These are phyloP conservation scores for Apostichopus japonicus DNA, from an alignment of 35 echinoderm and acorn worm species.

Conservation along the genomic window DNA sequence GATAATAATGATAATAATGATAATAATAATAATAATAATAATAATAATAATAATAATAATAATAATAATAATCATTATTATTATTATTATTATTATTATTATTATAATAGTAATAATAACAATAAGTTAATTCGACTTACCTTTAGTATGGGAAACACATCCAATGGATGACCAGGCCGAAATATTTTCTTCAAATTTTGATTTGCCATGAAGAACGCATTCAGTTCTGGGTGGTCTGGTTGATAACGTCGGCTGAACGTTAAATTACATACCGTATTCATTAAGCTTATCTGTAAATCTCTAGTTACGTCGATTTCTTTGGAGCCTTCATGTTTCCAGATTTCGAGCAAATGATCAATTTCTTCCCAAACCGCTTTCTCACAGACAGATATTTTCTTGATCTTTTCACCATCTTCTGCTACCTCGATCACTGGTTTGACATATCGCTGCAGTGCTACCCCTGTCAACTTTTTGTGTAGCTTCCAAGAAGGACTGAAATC, in stretches of 20 bases:
- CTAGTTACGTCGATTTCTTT: constrained; percentile 34
- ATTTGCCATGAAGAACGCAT: constrained; percentile 65
- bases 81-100: too few relatives aligned
- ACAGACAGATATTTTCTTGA: constrained; percentile 7
- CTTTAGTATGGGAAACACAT: constrained; percentile 76
- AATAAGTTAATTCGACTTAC: constrained; percentile 27
- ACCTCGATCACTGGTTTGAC: constrained; percentile 18
- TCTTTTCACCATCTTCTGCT: background rate
- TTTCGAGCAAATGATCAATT: constrained; percentile 25
- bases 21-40: too few relatives aligned
- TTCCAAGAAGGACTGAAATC: constrained; percentile 72
- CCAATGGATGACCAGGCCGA: constrained; percentile 69
- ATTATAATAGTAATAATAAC: too few relatives aligned
- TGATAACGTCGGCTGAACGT: constrained; percentile 77
- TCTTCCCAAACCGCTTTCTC: constrained; percentile 62
- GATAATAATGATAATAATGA: too few relatives aligned
- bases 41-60: too few relatives aligned
- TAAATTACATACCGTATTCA: constrained; percentile 73
- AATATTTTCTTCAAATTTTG: constrained; percentile 76
- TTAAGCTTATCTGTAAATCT: constrained; percentile 51
- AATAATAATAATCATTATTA: too few relatives aligned
- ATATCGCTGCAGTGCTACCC: constrained; percentile 48
- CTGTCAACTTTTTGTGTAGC: constrained; percentile 43
- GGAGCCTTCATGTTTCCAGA: background rate
- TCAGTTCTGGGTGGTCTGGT: constrained; percentile 61